Base-by-base conservation (phyloP, 2,888 invertebrate genomes). In the Drosophila birchii region DNA sequence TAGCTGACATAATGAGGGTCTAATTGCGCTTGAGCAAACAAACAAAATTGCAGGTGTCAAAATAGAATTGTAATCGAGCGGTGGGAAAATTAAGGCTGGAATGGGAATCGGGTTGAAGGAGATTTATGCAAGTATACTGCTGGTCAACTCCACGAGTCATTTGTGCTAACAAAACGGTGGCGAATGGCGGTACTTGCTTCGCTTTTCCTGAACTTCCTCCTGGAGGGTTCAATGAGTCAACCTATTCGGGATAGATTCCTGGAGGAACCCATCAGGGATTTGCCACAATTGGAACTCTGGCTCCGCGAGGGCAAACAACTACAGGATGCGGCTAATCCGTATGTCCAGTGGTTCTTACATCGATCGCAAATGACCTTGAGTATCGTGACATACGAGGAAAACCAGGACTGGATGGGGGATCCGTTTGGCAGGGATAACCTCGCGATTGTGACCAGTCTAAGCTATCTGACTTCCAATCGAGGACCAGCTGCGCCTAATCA, bases 31-130 rank as follows among this genome's bases (percentile, higher is more conserved):
- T 60, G 60, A 53, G 77, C 62, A 87, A 87, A 87, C 77, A 87
- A 71, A 68, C 55, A 29, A 85, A 84, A 84, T 85, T 80, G 86
- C 84, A 87, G 84, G 88, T 84, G 84, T 87, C 84, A 85, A 69
- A 84, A 75, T 60, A 75, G 57, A 67, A 44, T 3, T 47, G 55
- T 39, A 43, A 7, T 16, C 16, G 29, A 14, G 29, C 3, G n/a
- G 32, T 6, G 32, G 5, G 14, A 11, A 29, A 14, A 16, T 38
- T 20, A n/a, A 11, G 36, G 7, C 38, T 34, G 12, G 36, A 18
- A n/a, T 20, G 5, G 7, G 29, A 23, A n/a, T 16, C 1, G 12
- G 16, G 23, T 20, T 9, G 18, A 6, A 12, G 14, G 26, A 14
- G 43, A 38, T 12, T 23, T 14, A 3, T 1, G 20, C 23, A 23